These are phyloP conservation scores for Pilophorus perplexus DNA, from an alignment of 2,888 invertebrate species.

Conservation along the genomic window DNA sequence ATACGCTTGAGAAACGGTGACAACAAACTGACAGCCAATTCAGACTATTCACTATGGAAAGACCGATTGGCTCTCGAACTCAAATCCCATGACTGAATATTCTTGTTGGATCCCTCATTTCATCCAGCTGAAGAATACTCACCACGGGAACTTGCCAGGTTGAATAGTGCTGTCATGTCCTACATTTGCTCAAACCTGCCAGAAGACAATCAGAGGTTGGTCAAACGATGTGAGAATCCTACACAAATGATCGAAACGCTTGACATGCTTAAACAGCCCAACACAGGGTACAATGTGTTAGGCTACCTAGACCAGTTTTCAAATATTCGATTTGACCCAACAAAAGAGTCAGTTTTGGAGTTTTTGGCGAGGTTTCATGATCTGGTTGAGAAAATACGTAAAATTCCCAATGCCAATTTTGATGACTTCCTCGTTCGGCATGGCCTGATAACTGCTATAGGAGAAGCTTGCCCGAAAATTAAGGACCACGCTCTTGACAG, in stretches of 20 bases:
- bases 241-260: slow-evolving; percentile 6
- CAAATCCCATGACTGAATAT: no score
- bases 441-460: slow-evolving; percentile 7
- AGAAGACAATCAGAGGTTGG: neutral
- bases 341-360: slow-evolving; percentile 8
- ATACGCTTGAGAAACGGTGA: neutral
- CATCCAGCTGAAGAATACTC: no score
- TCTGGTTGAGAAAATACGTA: slow-evolving; percentile 1
- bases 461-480: no score
- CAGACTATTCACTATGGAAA: no score
- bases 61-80: no score
- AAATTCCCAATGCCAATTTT: slow-evolving; percentile 4
- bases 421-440: slow-evolving; percentile 16
- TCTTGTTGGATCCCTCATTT: no score
- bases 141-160: no score
- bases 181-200: neutral
- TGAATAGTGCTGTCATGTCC: neutral
- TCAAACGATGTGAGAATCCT: slow-evolving; percentile 8
- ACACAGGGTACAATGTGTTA: neutral
- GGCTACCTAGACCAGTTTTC: slow-evolving; percentile 4
- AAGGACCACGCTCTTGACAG: no score
- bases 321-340: slow-evolving; percentile 7
- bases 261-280: neutral
- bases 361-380: neutral
- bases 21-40: neutral